phyloP scores from a whole-genome alignment of 2,797 vertebrate genomes.

The Sandelia bainsii region DNA sequence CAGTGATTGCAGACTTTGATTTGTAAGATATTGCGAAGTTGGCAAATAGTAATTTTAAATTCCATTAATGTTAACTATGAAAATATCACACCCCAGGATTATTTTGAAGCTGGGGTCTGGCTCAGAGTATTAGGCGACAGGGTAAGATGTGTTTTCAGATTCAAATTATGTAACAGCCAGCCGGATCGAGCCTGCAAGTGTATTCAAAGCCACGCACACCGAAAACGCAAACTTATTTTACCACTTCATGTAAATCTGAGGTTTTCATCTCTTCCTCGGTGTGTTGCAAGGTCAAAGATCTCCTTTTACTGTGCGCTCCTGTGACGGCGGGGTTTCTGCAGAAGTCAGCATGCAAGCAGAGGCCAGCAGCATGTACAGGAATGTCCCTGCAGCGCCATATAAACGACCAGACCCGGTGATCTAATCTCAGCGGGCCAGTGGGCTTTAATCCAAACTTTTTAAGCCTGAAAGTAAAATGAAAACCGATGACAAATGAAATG shows the following conservation, averaged over 20 bases:
- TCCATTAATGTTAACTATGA: slow-evolving; percentile 39
- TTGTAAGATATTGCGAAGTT: slow-evolving; percentile 3
- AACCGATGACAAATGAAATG: slow-evolving; percentile 12
- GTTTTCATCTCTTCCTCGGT: slow-evolving; percentile 59
- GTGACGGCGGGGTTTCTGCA: slow-evolving; percentile 79
- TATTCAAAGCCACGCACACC: slow-evolving; percentile 47
- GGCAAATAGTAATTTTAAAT: slow-evolving; percentile 52
- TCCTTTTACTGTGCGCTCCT: slow-evolving; percentile 79
- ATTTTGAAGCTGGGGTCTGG: slow-evolving; percentile 47
- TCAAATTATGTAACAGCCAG: slow-evolving; percentile 28
- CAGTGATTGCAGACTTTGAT: not conserved
- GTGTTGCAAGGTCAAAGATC: slow-evolving; percentile 87
- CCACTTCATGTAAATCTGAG: slow-evolving; percentile 61
- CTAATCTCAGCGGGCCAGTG: slow-evolving; percentile 59
- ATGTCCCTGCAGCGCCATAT: slow-evolving; percentile 69
- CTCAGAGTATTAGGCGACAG: slow-evolving; percentile 26
- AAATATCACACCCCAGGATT: slow-evolving; percentile 49
- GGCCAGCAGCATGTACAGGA: slow-evolving; percentile 65
- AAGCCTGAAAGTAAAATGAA: slow-evolving; percentile 45
- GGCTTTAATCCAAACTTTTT: slow-evolving; percentile 54
- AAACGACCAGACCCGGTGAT: slow-evolving; percentile 59
- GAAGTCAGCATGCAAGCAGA: slow-evolving; percentile 79
- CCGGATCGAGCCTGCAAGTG: slow-evolving; percentile 22
- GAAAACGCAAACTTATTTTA: slow-evolving; percentile 29
- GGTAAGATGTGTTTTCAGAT: slow-evolving; percentile 9